Evolutionary conservation across 2,888 invertebrate species (phyloP).

Genomic region (Abrostola triplasia): DNA sequence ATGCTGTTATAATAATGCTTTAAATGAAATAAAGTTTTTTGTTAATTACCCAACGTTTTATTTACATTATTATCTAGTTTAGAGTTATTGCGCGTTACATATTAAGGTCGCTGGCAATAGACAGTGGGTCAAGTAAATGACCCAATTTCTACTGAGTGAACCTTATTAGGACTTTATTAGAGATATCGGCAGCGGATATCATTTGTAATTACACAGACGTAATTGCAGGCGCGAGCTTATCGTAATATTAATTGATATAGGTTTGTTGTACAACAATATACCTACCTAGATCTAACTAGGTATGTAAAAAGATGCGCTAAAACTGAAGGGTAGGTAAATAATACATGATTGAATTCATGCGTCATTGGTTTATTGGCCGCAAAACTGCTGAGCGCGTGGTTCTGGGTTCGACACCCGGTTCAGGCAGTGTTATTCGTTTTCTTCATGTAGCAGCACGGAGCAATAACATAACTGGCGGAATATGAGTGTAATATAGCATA

Average conservation of each 20-base stretch:
- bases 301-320: too few relatives aligned
- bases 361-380: too few relatives aligned
- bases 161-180: constrained; percentile 40
- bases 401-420: too few relatives aligned
- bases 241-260: background rate
- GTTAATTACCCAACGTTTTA: constrained; percentile 67
- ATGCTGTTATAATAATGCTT: constrained; percentile 77
- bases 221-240: constrained; percentile 5
- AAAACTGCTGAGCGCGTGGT: too few relatives aligned
- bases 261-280: background rate
- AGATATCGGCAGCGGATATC: constrained; percentile 34
- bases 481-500: too few relatives aligned
- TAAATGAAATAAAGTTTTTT: constrained; percentile 77
- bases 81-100: constrained; percentile 29
- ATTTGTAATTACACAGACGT: constrained; percentile 21
- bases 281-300: too few relatives aligned
- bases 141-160: constrained; percentile 34
- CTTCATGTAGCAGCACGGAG: too few relatives aligned
- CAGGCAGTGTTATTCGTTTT: too few relatives aligned
- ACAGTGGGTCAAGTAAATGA: constrained; percentile 49
- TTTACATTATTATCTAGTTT: constrained; percentile 35
- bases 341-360: too few relatives aligned
- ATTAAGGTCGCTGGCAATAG: constrained; percentile 16
- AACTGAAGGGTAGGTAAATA: too few relatives aligned
- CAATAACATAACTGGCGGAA: too few relatives aligned